Conservation (phyloP, 2,113 vertebrate species). For the Geococcyx californianus region DNA sequence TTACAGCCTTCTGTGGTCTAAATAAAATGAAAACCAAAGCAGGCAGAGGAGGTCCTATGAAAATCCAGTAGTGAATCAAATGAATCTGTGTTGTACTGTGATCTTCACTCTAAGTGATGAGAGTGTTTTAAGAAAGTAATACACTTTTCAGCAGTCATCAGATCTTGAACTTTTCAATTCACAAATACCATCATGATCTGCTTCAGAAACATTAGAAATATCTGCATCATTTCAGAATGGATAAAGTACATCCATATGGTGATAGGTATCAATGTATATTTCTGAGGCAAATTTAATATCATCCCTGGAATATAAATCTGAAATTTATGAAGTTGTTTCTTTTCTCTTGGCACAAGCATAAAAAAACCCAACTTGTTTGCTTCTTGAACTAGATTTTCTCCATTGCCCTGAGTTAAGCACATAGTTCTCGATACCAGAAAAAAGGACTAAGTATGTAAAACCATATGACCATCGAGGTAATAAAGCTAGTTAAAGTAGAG, state of each 20-base stretch:
- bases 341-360: background rate
- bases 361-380: background rate
- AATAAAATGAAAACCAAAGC: background rate
- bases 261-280: background rate
- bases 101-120: background rate
- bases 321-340: background rate
- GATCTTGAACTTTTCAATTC: background rate
- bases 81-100: background rate
- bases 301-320: background rate
- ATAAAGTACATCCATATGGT: background rate
- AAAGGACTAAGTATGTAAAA: background rate
- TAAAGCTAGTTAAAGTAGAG: background rate
- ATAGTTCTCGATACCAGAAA: background rate
- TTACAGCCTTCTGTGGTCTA: background rate
- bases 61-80: background rate
- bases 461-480: background rate
- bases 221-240: background rate
- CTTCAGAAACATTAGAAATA: background rate
- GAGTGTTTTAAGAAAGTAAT: background rate
- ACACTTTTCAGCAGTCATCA: background rate
- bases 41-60: background rate
- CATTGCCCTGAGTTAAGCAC: background rate
- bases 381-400: background rate
- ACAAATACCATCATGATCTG: background rate
- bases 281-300: background rate